A percentile compares a stretch with the other conserved stretches of the same genome.
phyloP scores from a whole-genome alignment of 2,113 vertebrate species.

The Lepus americanus region DNA sequence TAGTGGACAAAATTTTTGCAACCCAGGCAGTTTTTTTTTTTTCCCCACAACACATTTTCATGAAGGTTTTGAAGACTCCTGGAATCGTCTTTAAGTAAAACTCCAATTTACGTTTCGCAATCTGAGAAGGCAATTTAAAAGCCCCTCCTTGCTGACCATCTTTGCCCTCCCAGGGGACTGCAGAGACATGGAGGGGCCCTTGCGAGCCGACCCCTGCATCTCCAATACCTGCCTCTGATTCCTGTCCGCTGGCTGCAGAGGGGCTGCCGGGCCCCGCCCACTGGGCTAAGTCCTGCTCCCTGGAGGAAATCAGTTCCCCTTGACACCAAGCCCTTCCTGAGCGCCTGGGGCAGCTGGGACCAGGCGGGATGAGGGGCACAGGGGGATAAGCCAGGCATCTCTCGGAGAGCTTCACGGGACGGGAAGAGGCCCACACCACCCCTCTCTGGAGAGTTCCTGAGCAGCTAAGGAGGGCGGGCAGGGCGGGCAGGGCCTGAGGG shows the following conservation, averaged over 20 bases:
- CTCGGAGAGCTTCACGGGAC: neutral
- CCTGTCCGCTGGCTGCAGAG: neutral
- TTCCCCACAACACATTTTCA: too few species aligned
- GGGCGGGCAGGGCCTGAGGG: neutral
- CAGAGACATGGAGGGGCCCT: neutral
- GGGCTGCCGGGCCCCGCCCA: neutral
- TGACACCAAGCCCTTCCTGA: slow-evolving; percentile 3
- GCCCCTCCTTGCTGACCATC: neutral
- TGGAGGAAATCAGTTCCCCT: neutral
- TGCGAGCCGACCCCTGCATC: neutral
- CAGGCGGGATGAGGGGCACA: neutral
- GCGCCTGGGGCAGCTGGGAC: neutral
- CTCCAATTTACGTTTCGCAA: slow-evolving; percentile 38
- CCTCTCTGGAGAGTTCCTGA: neutral
- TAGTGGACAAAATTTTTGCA: too few species aligned
- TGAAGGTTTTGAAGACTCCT: too few species aligned
- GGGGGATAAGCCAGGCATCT: neutral
- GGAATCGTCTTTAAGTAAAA: slow-evolving; percentile 48
- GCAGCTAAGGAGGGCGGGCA: neutral
- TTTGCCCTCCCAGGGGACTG: slow-evolving; percentile 31
- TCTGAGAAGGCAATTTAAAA: slow-evolving; percentile 12
- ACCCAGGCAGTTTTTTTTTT: too few species aligned
- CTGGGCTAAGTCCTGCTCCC: neutral
- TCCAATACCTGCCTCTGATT: neutral
- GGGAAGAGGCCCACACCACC: neutral